Percentiles rank a stretch among this genome's conserved stretches.
phyloP scores from a whole-genome alignment of 2,113 vertebrate species.

The Pica pica region DNA sequence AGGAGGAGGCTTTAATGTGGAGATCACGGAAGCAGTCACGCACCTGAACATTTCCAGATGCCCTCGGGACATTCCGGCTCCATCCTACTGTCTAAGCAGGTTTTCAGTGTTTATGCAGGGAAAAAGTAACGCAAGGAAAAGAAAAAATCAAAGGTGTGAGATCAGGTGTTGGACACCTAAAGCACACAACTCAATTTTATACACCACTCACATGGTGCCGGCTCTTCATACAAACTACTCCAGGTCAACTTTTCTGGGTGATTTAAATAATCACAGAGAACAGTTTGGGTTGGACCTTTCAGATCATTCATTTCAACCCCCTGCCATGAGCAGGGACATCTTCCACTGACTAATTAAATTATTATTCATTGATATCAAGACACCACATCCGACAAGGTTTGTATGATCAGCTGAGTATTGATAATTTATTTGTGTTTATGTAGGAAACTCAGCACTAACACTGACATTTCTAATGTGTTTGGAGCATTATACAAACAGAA shows the following conservation, averaged over 20 bases:
- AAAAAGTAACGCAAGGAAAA: not conserved
- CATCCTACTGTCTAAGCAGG: not conserved
- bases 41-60: not conserved
- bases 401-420: not conserved
- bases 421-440: conserved; percentile 12
- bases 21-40: not conserved
- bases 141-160: not conserved
- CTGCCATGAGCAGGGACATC: not conserved
- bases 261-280: not conserved
- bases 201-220: not conserved
- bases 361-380: not conserved
- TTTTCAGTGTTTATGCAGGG: not conserved
- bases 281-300: not conserved
- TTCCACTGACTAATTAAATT: not conserved
- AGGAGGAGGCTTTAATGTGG: not conserved
- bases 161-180: fast-evolving
- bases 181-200: not conserved
- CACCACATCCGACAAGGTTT: not conserved
- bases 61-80: not conserved
- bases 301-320: not conserved
- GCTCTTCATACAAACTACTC: not conserved
- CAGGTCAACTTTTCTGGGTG: not conserved
- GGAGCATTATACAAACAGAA: conserved; percentile 19
- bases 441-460: not conserved
- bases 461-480: conserved; percentile 8